A percentile compares a stretch with the other conserved stretches of the same genome.
Evolutionary conservation across 2,113 vertebrate genomes (phyloP).

Genomic region (Odontophorus gujanensis): DNA sequence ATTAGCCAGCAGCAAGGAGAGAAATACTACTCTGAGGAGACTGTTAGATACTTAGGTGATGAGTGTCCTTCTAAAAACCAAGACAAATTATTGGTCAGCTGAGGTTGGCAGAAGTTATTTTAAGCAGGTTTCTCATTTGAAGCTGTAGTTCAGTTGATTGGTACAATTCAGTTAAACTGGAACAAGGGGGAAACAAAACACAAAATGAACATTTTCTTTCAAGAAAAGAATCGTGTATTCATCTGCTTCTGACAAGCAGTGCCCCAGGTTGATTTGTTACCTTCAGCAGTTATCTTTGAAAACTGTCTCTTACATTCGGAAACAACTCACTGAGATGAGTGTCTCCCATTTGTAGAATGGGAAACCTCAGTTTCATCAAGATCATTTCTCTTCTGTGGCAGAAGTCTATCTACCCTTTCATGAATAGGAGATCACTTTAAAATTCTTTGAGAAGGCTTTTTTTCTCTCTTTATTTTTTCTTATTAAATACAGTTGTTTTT

Average conservation of each 20-base stretch:
- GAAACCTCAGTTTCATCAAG: not conserved
- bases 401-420: not conserved
- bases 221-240: not conserved
- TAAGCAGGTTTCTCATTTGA: not conserved
- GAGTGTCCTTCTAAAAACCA: not conserved
- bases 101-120: not conserved
- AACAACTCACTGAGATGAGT: not conserved
- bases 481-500: not conserved
- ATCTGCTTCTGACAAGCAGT: not conserved
- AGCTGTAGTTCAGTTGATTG: not conserved
- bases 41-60: not conserved
- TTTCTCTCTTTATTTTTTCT: not conserved
- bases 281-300: not conserved
- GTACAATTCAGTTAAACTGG: not conserved
- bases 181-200: not conserved
- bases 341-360: not conserved
- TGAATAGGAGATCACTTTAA: not conserved
- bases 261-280: not conserved
- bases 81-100: not conserved
- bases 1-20: not conserved
- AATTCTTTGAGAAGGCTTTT: no score
- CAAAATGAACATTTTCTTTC: not conserved
- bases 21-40: not conserved
- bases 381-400: not conserved
- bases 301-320: not conserved